Evolutionary conservation across 2,797 vertebrate species (phyloP).

Genomic region (Myripristis jacobus): DNA sequence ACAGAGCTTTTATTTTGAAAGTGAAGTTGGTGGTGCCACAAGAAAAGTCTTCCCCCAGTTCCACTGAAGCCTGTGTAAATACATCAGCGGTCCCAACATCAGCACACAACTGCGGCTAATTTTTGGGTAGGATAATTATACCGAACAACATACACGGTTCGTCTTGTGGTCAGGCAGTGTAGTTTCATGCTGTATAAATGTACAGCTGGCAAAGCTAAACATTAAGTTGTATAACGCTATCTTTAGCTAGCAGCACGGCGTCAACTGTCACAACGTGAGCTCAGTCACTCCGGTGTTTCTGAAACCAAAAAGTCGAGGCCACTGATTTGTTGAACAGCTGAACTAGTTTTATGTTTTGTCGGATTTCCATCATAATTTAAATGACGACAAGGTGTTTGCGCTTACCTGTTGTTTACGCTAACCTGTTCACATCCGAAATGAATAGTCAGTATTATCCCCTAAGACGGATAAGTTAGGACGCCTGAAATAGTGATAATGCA

Average conservation of each 20-base stretch:
- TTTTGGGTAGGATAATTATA: neutral
- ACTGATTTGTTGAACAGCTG: too few relatives aligned
- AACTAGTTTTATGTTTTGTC: too few relatives aligned
- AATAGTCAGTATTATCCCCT: too few relatives aligned
- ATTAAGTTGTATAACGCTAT: neutral
- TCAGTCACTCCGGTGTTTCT: neutral
- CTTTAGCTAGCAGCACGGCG: too few relatives aligned
- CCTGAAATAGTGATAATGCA: neutral
- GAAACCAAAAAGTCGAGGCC: neutral
- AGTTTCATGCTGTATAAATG: fast-evolving
- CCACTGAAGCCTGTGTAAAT: neutral
- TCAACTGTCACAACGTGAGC: conserved; percentile 1
- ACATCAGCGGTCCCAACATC: neutral
- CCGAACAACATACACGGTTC: neutral
- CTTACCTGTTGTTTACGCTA: neutral
- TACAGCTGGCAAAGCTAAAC: neutral
- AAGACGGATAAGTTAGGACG: neutral
- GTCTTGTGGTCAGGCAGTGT: fast-evolving
- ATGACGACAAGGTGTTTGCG: too few relatives aligned
- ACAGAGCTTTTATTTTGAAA: conserved; percentile 73
- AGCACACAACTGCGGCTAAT: conserved; percentile 41
- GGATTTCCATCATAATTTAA: too few relatives aligned
- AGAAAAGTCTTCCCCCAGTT: conserved; percentile 56
- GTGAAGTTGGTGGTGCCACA: conserved; percentile 49
- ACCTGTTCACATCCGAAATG: neutral